These are phyloP conservation scores for Paramuricea clavata DNA, from an alignment of 92 coral and sea anemone species.

Conservation along the genomic window DNA sequence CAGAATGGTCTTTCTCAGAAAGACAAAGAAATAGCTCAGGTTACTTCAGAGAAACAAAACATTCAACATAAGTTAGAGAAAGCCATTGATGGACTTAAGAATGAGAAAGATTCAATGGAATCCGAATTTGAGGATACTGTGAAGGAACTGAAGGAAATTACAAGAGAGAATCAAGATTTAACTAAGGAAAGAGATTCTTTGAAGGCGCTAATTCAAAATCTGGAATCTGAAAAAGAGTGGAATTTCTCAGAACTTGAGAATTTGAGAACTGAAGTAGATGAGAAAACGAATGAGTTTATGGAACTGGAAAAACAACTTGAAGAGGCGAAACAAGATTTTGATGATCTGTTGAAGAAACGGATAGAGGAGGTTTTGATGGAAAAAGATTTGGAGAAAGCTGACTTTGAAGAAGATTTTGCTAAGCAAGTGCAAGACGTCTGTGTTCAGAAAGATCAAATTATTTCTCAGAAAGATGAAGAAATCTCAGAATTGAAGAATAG, in stretches of 20 bases:
- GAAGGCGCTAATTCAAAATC: constrained; percentile 47
- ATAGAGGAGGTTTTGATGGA: constrained; percentile 70
- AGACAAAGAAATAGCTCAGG: not conserved
- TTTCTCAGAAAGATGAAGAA: constrained; percentile 83
- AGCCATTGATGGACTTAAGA: constrained; percentile 61
- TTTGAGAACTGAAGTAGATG: constrained; percentile 76
- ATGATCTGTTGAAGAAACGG: constrained; percentile 49
- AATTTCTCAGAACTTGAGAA: constrained; percentile 75
- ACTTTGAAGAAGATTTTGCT: constrained; percentile 75
- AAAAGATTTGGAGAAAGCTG: constrained; percentile 78
- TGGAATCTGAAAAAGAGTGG: constrained; percentile 76
- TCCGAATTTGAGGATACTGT: constrained; percentile 66
- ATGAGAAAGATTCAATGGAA: constrained; percentile 73
- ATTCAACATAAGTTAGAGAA: constrained; percentile 78
- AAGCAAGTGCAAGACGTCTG: constrained; percentile 79
- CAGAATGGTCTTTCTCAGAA: constrained; percentile 21
- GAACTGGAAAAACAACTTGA: constrained; percentile 32
- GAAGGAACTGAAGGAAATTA: constrained; percentile 29
- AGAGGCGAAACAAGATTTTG: not conserved
- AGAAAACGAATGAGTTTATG: constrained; percentile 36
- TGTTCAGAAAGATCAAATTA: constrained; percentile 83
- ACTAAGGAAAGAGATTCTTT: constrained; percentile 45
- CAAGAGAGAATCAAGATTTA: constrained; percentile 55
- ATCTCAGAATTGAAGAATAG: constrained; percentile 84
- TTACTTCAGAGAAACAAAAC: constrained; percentile 67